Percentiles rank a stretch among this genome's conserved stretches.
Conservation (phyloP, 2,113 vertebrate genomes). For the Clarias macrocephalus region DNA sequence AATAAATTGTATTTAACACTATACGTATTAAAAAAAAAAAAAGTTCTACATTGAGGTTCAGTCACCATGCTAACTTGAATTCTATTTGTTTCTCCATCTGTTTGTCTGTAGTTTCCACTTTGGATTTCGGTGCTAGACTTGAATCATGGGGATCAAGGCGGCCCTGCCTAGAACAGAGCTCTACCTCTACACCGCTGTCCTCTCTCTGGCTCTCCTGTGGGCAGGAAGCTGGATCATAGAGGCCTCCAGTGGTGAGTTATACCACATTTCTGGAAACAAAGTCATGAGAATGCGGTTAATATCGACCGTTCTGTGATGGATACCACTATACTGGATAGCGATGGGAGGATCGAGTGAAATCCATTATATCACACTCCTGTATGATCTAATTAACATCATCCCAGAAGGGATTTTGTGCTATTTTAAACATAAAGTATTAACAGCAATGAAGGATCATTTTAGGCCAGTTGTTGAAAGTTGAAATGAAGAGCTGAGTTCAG, state of each 20-base stretch:
- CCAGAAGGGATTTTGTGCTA: not conserved
- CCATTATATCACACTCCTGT: not conserved
- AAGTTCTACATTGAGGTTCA: not conserved
- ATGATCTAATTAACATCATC: slow-evolving; percentile 25
- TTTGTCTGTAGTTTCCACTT: slow-evolving; percentile 41
- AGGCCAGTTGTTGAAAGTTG: slow-evolving; percentile 14
- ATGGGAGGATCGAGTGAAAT: not conserved
- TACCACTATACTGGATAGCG: not conserved
- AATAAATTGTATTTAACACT: not conserved
- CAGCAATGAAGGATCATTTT: not conserved
- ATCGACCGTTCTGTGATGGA: not conserved
- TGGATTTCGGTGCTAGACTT: slow-evolving; percentile 30
- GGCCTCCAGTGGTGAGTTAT: slow-evolving; percentile 84
- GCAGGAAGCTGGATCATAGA: slow-evolving; percentile 86
- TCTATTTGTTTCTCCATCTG: not conserved
- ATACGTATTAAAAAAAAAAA: not conserved
- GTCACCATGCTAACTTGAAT: not conserved
- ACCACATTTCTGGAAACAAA: not conserved
- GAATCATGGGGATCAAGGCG: slow-evolving; percentile 85
- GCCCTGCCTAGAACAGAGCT: slow-evolving; percentile 85
- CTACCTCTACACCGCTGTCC: slow-evolving; percentile 84
- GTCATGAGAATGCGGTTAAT: not conserved
- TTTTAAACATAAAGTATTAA: not conserved
- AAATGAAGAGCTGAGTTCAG: not conserved
- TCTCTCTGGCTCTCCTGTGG: slow-evolving; percentile 82